Evolutionary conservation across 2,888 invertebrate species (phyloP), one percentile per base, ranked within the genome.

Genomic region (Stenurella melanura): DNA sequence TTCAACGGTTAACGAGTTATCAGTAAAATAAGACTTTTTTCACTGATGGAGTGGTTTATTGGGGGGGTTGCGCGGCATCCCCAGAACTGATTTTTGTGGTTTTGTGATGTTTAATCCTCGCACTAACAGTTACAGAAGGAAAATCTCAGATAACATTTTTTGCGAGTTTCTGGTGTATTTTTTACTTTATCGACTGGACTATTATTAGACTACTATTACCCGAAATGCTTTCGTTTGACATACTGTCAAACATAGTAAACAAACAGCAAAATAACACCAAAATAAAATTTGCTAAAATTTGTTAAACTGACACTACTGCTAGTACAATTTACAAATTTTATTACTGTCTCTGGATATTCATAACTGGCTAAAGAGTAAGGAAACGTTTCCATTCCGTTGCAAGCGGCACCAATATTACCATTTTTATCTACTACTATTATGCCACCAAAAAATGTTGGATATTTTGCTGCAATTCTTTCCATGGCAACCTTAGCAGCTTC

Each of bases 361-460:
- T 78, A 80, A 86, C 90, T 90, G 30, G 88, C 89, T 15, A 92
- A 87, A 19, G 91, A 90, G 85, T 90, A 95, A 0, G 94, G 94
- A 86, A 96, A 96, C 70, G 87, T 87, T 0, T 89, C 85, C 81
- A 95, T 91, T 15, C 96, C 96, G 85, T 95, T 93, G 85, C 97
- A 97, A 0, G 96, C 95, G 0, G 96, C 96, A 1, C 96, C 96
- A 90, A 94, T 94, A 70, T 93, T 90, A 0, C 98, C 98, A 76
- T 92, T 88, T 67, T 92, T 93, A 80, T 93, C 92, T 0, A 95
- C 90, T 0, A 95, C 96, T 26, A 98, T 92, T 0, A 99, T 91
- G 4, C 94, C 98, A 0, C 98, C 98, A 85, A 92, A 92, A 87
- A 98, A 99, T 0, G 91, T 34, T 0, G 96, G 96, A 90, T 97